These are phyloP conservation scores for Actinemys pallida DNA, from an alignment of 2,113 vertebrate species.

Conservation along the genomic window DNA sequence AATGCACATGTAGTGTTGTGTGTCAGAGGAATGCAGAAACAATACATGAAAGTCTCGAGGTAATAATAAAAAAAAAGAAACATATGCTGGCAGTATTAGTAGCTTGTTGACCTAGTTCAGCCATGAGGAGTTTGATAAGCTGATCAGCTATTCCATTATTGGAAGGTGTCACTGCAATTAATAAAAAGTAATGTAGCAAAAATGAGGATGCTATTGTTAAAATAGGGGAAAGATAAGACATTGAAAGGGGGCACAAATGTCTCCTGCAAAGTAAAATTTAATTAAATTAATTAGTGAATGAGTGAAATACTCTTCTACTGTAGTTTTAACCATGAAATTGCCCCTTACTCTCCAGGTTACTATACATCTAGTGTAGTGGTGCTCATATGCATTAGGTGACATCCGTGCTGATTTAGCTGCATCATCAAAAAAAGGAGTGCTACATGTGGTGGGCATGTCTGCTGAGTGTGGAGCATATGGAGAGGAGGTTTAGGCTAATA, in stretches of 20 bases:
- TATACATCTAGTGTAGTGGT: background rate
- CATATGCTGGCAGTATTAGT: constrained; percentile 72
- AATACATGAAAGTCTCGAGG: constrained; percentile 6
- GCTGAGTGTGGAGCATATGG: constrained; percentile 40
- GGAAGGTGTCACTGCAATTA: constrained; percentile 71
- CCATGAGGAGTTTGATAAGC: constrained; percentile 68
- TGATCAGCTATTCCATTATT: constrained; percentile 64
- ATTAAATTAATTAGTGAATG: background rate
- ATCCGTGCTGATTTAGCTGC: background rate
- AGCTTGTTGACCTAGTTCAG: constrained; percentile 72
- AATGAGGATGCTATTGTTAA: background rate
- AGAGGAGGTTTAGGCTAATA: constrained; percentile 61
- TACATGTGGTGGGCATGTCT: background rate
- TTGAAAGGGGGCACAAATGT: background rate
- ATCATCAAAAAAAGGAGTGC: background rate
- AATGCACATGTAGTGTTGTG: background rate
- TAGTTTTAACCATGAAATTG: background rate
- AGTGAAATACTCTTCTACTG: background rate
- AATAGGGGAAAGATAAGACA: background rate
- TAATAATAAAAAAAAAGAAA: constrained; percentile 52
- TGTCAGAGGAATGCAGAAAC: background rate
- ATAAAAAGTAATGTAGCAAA: constrained; percentile 42
- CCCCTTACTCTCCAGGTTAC: background rate
- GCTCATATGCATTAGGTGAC: background rate
- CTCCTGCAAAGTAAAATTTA: background rate